phyloP scores from a whole-genome alignment of 2,113 vertebrate genomes.

The Eublepharis macularius region DNA sequence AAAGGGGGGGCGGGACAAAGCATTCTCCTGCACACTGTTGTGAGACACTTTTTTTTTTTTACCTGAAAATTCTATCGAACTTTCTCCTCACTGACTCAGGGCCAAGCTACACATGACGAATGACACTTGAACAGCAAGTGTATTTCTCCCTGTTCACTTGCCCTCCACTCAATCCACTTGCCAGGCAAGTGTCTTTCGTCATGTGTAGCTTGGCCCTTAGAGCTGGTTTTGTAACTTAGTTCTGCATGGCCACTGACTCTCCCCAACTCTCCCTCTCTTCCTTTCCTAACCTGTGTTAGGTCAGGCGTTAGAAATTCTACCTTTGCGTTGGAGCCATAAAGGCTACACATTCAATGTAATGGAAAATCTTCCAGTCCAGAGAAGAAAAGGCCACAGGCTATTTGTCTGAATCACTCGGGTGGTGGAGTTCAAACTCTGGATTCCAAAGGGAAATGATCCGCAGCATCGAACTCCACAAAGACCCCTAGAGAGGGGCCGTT shows the following conservation, averaged over 20 bases:
- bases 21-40: background rate
- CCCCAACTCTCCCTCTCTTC: background rate
- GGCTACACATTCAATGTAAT: constrained; percentile 22
- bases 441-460: background rate
- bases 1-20: background rate
- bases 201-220: too few species aligned
- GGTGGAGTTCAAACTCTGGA: accelerated
- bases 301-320: constrained; percentile 35
- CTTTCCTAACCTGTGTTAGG: constrained; percentile 19
- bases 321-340: constrained; percentile 10
- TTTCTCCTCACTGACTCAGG: constrained; percentile 72
- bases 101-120: too few species aligned
- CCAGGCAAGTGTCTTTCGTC: too few species aligned
- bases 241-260: constrained; percentile 21
- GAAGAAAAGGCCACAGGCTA: background rate
- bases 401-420: background rate
- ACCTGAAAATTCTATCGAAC: constrained; percentile 53
- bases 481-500: constrained; percentile 24
- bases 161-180: too few species aligned
- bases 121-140: too few species aligned
- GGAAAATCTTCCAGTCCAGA: constrained; percentile 9
- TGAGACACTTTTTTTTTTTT: constrained; percentile 32
- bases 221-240: constrained; percentile 44
- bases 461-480: accelerated
- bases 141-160: too few species aligned